A percentile compares a stretch with the other conserved stretches of the same genome.
Evolutionary conservation across 2,113 vertebrate genomes (phyloP).

Genomic region (Murina feae): DNA sequence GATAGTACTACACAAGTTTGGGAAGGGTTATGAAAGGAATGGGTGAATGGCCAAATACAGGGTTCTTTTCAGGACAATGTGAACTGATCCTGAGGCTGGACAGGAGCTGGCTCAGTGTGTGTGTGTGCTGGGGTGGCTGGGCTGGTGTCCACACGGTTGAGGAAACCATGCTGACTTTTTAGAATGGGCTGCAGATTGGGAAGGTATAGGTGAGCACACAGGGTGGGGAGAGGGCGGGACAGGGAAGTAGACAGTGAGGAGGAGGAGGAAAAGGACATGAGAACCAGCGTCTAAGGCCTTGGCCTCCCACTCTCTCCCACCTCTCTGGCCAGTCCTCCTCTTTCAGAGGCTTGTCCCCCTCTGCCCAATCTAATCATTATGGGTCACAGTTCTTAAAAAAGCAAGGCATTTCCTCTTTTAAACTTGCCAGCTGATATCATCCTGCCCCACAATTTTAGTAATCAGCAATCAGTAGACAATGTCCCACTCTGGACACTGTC

Average conservation of each 20-base stretch:
- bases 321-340: not conserved
- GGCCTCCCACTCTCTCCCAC: not conserved
- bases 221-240: not conserved
- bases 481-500: accelerated
- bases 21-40: not conserved
- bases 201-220: not conserved
- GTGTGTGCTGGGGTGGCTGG: not conserved
- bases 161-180: not conserved
- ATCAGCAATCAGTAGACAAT: no score
- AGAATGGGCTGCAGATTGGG: not conserved
- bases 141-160: not conserved
- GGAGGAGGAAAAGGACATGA: not conserved
- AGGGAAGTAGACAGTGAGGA: not conserved
- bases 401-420: not conserved
- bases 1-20: not conserved
- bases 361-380: not conserved
- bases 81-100: no score
- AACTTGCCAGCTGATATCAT: not conserved
- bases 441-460: not conserved
- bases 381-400: not conserved
- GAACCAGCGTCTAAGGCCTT: not conserved
- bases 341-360: not conserved
- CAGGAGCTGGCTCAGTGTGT: not conserved
- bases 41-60: no score
- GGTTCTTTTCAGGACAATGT: not conserved